phyloP scores from a whole-genome alignment of 2,888 invertebrate genomes.

The Ochropacha duplaris region DNA sequence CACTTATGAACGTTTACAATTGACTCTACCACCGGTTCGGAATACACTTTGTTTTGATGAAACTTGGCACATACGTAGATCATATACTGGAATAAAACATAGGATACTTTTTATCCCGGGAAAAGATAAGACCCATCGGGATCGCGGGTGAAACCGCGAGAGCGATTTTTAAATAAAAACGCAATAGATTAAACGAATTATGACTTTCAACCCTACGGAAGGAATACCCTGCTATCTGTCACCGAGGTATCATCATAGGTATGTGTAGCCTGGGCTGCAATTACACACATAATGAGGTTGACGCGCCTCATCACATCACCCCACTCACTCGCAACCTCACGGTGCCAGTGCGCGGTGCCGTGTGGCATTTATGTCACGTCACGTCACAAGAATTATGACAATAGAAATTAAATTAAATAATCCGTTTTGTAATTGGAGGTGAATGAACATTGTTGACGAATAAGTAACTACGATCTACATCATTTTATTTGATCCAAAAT shows the following conservation, averaged over 20 bases:
- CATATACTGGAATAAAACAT: no score
- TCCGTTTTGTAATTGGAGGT: not conserved
- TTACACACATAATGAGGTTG: not conserved
- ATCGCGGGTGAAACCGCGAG: no score
- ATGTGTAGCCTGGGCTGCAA: not conserved
- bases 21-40: no score
- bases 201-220: not conserved
- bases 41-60: no score
- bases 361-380: not conserved
- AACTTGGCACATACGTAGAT: no score
- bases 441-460: not conserved
- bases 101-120: no score
- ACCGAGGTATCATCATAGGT: not conserved
- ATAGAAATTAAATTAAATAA: not conserved
- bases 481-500: no score
- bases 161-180: no score
- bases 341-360: not conserved
- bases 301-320: not conserved
- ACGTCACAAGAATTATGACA: not conserved
- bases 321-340: not conserved
- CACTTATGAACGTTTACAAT: no score
- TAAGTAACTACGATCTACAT: not conserved
- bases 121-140: no score
- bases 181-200: not conserved
- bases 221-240: not conserved